A percentile compares a stretch with the other conserved stretches of the same genome.
These are phyloP conservation scores for Hymenopus coronatus DNA, from an alignment of 2,888 invertebrate species.

Conservation along the genomic window DNA sequence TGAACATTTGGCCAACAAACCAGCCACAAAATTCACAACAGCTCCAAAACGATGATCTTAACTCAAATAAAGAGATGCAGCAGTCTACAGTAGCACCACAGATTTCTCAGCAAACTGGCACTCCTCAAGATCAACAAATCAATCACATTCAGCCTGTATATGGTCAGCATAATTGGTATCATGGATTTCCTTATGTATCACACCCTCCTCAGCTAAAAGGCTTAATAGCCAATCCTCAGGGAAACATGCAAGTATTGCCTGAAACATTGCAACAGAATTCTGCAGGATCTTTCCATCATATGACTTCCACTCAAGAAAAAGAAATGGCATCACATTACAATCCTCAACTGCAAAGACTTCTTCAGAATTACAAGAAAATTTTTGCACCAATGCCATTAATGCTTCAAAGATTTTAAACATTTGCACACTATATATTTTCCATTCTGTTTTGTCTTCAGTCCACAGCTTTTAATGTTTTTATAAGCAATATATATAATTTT, in stretches of 20 bases:
- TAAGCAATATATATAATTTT: not conserved
- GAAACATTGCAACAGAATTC: too few species aligned
- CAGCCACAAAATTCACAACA: not conserved
- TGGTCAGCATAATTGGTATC: not conserved
- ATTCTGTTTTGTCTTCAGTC: not conserved
- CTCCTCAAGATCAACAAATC: not conserved
- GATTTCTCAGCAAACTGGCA: not conserved
- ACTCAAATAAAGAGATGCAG: not conserved
- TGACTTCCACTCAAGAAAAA: too few species aligned
- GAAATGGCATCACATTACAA: not conserved
- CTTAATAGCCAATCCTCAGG: not conserved
- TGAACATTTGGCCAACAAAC: not conserved
- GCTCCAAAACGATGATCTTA: not conserved
- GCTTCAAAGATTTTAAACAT: not conserved
- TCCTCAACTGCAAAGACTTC: not conserved
- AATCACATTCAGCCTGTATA: not conserved
- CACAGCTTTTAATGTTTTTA: not conserved
- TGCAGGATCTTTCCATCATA: too few species aligned
- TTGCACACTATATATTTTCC: not conserved
- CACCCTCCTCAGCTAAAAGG: not conserved
- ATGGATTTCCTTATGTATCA: not conserved
- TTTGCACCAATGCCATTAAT: not conserved
- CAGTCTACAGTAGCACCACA: not conserved
- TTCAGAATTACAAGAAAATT: not conserved
- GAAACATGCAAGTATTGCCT: not conserved